Base-by-base conservation (phyloP, 2,888 invertebrate genomes). In the Ctenicera cuprea region DNA sequence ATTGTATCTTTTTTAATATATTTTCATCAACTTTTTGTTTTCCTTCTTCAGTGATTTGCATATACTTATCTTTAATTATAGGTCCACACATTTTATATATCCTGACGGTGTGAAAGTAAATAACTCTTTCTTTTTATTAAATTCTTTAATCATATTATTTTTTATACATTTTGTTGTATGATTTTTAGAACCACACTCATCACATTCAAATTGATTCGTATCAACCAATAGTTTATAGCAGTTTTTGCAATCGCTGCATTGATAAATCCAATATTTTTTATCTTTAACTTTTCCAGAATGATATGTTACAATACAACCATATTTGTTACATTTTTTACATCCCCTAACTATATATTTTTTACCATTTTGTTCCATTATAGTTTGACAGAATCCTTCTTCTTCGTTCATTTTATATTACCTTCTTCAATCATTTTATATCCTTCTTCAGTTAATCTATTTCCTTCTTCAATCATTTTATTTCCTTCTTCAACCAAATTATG, bases 121-220 rank as follows among this genome's bases (percentile, higher is more conserved):
- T n/a, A n/a, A n/a, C n/a, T n/a, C n/a, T n/a, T n/a, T n/a, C n/a
- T n/a, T n/a, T n/a, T n/a, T n/a, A n/a, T n/a, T n/a, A n/a, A n/a
- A n/a, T n/a, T n/a, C n/a, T n/a, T n/a, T n/a, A n/a, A n/a, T n/a
- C n/a, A n/a, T n/a, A n/a, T n/a, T n/a, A n/a, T n/a, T n/a, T n/a
- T n/a, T n/a, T n/a, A n/a, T n/a, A n/a, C n/a, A n/a, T n/a, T n/a
- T n/a, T n/a, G n/a, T n/a, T n/a, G n/a, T n/a, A n/a, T n/a, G 22
- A 71, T 74, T 74, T 71, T 64, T 61, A 75, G 38, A 74, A 77
- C 77, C 50, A n/a, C n/a, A n/a, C n/a, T n/a, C n/a, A n/a, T n/a
- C n/a, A n/a, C n/a, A n/a, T n/a, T n/a, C n/a, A n/a, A n/a, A n/a
- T n/a, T n/a, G n/a, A n/a, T n/a, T n/a, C n/a, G n/a, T n/a, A n/a